These are phyloP conservation scores for Echinometra lucunter DNA, from an alignment of 53 echinoderm and acorn worm species.

Conservation along the genomic window DNA sequence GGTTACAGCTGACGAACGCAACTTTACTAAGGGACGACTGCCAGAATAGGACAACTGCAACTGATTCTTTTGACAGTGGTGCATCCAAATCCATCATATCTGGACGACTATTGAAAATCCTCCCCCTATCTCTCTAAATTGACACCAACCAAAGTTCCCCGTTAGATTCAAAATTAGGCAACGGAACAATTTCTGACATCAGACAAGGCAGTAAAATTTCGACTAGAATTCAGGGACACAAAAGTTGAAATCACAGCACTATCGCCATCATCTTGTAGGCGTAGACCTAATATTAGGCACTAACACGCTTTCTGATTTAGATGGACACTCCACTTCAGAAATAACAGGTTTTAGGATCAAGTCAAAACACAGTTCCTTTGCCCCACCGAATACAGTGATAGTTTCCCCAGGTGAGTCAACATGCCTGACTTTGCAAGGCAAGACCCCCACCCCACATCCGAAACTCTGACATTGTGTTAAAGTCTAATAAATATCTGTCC, in stretches of 20 bases:
- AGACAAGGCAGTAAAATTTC: background rate
- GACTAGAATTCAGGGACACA: conserved; percentile 15
- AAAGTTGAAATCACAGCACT: conserved; percentile 28
- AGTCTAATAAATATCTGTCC: background rate
- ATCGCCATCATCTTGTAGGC: background rate
- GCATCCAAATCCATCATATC: conserved; percentile 56
- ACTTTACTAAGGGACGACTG: conserved; percentile 55
- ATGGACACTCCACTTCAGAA: conserved; percentile 37
- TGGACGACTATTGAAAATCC: background rate
- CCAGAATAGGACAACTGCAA: conserved; percentile 40
- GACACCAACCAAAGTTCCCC: background rate
- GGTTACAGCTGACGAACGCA: conserved; percentile 29
- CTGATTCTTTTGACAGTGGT: conserved; percentile 70
- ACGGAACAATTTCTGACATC: conserved; percentile 20
- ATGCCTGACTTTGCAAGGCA: conserved; percentile 24
- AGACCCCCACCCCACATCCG: conserved; percentile 40
- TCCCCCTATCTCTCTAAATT: conserved; percentile 42
- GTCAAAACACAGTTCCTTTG: background rate
- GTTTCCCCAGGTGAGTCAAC: background rate
- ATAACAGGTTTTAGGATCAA: conserved; percentile 55
- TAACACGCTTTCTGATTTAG: conserved; percentile 56
- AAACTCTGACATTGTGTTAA: conserved; percentile 23
- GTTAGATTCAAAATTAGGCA: conserved; percentile 39
- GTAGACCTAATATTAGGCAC: conserved; percentile 63
- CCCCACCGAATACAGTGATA: conserved; percentile 8